Base-by-base conservation (phyloP, 2,888 invertebrate species). In the Campoletis raptor region DNA sequence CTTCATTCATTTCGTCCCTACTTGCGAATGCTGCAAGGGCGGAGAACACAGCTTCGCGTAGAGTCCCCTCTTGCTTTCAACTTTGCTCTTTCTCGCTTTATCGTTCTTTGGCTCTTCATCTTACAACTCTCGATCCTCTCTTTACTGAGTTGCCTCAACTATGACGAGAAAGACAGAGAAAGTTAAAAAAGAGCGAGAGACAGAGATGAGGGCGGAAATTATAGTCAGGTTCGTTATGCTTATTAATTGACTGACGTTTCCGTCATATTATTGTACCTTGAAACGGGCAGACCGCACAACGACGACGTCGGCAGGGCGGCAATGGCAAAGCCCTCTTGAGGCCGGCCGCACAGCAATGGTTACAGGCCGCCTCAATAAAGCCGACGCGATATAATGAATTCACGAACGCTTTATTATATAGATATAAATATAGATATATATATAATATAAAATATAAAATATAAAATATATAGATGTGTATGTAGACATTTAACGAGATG, bases 241-340 rank as follows among this genome's bases (percentile, higher is more conserved):
- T 94, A 94, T 94, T 94, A 94, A 94, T 94, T 94, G 94, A 94
- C 93, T 94, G 94, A 93, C 94, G 90, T 94, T 94, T 94, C 94
- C 94, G 94, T 94, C 94, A 94, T 94, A 94, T 94, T 93, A 93
- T 89, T 88, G 86, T 87, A 82, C 70, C 81, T 85, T 85, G 87
- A 88, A 89, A 83, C 85, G 87, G 83, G 83, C 85, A 86, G 85
- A 86, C 82, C 86, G 88, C 86, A 85, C 80, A 76, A 84, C 80
- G 79, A 86, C 85, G 67, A 66, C 40, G 80, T 77, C 81, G 73
- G 81, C 67, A 57, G 69, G 74, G 81, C 88, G 87, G 87, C 83
- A 86, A 83, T 83, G 72, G 83, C 88, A 85, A 85, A 88, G 86
- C 87, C 73, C 85, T 79, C 80, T 81, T 80, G 84, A 86, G 67